Evolutionary conservation across 2,888 invertebrate species (phyloP), one percentile per base, ranked within the genome.

Genomic region (Ectemnius cavifrons): DNA sequence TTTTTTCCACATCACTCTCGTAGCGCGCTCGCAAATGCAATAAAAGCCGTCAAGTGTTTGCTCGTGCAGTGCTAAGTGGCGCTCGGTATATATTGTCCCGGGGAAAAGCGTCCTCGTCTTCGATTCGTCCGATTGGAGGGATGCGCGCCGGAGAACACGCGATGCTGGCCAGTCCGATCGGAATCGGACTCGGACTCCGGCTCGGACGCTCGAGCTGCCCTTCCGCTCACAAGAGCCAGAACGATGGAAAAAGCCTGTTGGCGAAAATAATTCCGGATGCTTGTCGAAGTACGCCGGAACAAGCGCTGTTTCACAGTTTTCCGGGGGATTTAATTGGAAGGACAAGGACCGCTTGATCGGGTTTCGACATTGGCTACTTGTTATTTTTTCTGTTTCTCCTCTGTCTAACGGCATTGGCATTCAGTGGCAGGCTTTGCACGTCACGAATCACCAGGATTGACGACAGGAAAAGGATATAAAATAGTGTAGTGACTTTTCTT

Each of bases 11-110:
- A 63, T 65, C 66, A 56, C 71, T 75, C 74, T 67, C 73, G 45
- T 63, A 67, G 65, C 65, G 71, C 73, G 67, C 78, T 79, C 80
- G 77, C 79, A 81, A 86, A 86, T 84, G 80, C 84, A 84, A 85
- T 86, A 86, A 86, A 86, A 85, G 82, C 80, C 81, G 80, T 83
- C 80, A 80, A 84, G 86, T 83, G 84, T 85, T 83, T 84, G 80
- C 82, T 75, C 77, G 78, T 70, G 14, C n/a, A 65, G 75, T 63
- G 82, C 77, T 80, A 86, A 87, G 87, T 84, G 86, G 79, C 78
- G 78, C 84, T 85, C 77, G 84, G 83, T 80, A 80, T 82, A 83
- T 86, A 87, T 87, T 87, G 86, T 86, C 82, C 75, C 78, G 72
- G 14, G 71, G 74, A 66, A 73, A 77, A 75, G 77, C 73, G 67